Evolutionary conservation across 2,888 invertebrate species (phyloP).

Genomic region (Drosophila prostipennis): DNA sequence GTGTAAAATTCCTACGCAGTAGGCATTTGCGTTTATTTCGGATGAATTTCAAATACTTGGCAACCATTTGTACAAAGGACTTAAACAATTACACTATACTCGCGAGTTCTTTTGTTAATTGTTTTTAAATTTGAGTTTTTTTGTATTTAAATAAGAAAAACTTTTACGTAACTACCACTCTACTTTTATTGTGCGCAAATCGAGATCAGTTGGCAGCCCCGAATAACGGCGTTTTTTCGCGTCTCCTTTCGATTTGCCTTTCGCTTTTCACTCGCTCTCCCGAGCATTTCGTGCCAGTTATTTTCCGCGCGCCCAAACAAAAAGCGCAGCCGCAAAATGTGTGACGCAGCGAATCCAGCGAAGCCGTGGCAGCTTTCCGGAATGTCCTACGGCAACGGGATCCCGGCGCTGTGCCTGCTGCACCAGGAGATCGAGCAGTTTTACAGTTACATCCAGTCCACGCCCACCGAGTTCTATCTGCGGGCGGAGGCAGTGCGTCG

Average conservation of each 20-base stretch:
- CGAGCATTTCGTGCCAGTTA: neutral
- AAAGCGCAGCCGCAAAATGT: conserved; percentile 35
- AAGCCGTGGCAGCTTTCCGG: conserved; percentile 51
- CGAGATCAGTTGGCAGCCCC: conserved; percentile 6
- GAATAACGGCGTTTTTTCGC: conserved; percentile 14
- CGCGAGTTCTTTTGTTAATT: conserved; percentile 3
- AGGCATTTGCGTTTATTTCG: neutral
- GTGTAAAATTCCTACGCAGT: neutral
- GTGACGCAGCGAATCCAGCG: conserved; percentile 8
- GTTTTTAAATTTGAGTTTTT: conserved; percentile 11
- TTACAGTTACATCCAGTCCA: conserved; percentile 53
- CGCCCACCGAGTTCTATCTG: conserved; percentile 53
- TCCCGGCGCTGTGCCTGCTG: conserved; percentile 36
- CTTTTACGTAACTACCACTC: neutral
- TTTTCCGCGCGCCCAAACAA: neutral
- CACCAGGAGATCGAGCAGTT: conserved; percentile 68
- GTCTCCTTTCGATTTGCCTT: neutral
- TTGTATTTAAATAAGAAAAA: conserved; percentile 5
- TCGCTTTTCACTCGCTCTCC: neutral
- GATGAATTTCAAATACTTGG: neutral
- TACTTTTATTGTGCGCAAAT: neutral
- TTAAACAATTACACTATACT: conserved; percentile 3
- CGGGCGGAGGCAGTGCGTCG: conserved; percentile 53
- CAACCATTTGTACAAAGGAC: neutral
- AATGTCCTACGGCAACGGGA: conserved; percentile 56